Evolutionary conservation across 53 echinoderm and acorn worm species (phyloP), one percentile per base, ranked within the genome.

Genomic region (Henricia sp.): DNA sequence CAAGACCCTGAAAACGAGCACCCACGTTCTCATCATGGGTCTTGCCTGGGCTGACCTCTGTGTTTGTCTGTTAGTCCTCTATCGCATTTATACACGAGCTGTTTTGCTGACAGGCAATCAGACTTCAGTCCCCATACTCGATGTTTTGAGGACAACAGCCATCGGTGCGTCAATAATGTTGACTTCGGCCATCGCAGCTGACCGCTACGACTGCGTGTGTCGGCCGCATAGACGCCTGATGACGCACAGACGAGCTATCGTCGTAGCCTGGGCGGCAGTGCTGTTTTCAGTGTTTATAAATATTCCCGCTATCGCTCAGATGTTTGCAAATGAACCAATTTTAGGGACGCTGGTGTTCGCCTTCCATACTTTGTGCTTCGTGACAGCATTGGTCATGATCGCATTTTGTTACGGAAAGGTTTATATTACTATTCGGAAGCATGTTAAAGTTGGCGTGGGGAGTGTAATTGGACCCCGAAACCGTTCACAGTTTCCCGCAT

Each of bases 131-230:
- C 3, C 2, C 10, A 16, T 3, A 10, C 24, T 60, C 62, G 28
- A 19, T 1, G 37, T 38, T 55, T 35, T 74, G 11, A 25, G 24
- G 2, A 37, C 17, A 4, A 35, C 26, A 23, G 74, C 74, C 35
- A 25, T 74, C 11, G 74, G 20, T 13, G 37, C 43, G 2, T 59
- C 77, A 3, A 42, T 44, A 37, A 43, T 58, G 30, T 0, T 77
- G 25, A 59, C 77, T 1, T 42, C 77, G 12, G 19, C 60, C 26
- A 77, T 77, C 27, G 77, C 77, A 19, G 59, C 29, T 13, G 77
- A 77, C 60, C 77, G 77, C 77, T 58, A 59, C 59, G 77, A 77
- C 77, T 77, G 60, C 44, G 60, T 77, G 3, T 77, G 77, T 43
- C 77, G 77, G 12, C 77, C 77, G 39, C 77, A 42, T 2, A 57